phyloP scores from a whole-genome alignment of 1,140 invertebrate species.

The Drosophila quadrilineata region DNA sequence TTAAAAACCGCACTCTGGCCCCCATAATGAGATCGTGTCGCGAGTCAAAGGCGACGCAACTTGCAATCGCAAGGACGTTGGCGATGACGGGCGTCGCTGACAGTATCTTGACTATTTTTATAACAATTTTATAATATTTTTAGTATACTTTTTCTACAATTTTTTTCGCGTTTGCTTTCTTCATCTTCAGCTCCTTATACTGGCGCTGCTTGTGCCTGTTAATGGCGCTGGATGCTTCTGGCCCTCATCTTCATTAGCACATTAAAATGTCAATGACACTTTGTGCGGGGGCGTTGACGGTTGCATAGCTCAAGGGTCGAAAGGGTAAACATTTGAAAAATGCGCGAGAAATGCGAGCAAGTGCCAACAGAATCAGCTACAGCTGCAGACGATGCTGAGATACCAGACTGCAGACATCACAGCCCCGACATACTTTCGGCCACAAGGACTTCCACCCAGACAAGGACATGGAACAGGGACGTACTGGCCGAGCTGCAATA shows the following conservation, averaged over 20 bases:
- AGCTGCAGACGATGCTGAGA: slow-evolving; percentile 17
- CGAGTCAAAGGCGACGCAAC: slow-evolving; percentile 48
- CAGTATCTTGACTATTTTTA: slow-evolving; percentile 62
- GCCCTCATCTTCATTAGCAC: slow-evolving; percentile 76
- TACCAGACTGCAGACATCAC: slow-evolving; percentile 45
- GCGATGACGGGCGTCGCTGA: slow-evolving; percentile 4
- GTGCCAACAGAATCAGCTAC: slow-evolving; percentile 10
- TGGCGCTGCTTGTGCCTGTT: neutral
- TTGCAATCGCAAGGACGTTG: neutral
- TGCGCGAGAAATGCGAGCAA: slow-evolving; percentile 61
- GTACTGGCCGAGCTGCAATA: slow-evolving; percentile 1
- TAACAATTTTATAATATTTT: slow-evolving; percentile 78
- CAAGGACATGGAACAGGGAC: slow-evolving; percentile 2
- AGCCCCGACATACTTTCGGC: slow-evolving; percentile 36
- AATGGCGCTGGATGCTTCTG: too few relatives aligned
- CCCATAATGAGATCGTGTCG: slow-evolving; percentile 47
- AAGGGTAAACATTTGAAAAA: slow-evolving; percentile 73
- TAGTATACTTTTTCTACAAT: slow-evolving; percentile 45
- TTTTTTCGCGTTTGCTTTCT: slow-evolving; percentile 13
- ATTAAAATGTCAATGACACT: slow-evolving; percentile 80
- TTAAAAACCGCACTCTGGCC: slow-evolving; percentile 43
- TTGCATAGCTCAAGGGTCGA: slow-evolving; percentile 29
- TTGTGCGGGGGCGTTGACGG: slow-evolving; percentile 31
- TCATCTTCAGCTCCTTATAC: neutral
- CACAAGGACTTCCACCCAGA: neutral